Conservation (phyloP, 2,888 invertebrate species). For the Lucinisca nassula region DNA sequence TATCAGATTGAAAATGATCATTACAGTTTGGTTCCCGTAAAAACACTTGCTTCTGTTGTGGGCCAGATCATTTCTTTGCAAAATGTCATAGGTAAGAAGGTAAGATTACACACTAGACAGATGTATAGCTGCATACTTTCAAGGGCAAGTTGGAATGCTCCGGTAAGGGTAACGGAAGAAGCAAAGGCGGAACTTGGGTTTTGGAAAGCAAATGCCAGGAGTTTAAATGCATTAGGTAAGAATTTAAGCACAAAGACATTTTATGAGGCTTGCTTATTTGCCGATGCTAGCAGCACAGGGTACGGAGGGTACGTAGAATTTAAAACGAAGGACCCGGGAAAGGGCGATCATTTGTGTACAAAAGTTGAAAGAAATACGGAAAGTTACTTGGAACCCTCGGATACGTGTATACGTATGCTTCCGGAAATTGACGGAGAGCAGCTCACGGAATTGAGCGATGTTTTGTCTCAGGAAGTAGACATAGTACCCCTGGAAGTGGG, state of each 20-base stretch:
- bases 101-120: not conserved
- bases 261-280: not conserved
- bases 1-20: not conserved
- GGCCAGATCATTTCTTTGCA: constrained; percentile 25
- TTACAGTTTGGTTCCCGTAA: not conserved
- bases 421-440: not conserved
- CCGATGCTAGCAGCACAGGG: constrained; percentile 25
- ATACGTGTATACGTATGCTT: not conserved
- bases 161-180: not conserved
- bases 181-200: not conserved
- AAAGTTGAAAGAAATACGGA: not conserved
- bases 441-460: not conserved
- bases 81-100: constrained; percentile 1
- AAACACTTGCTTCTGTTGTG: not conserved
- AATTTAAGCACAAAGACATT: not conserved
- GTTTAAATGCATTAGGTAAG: not conserved
- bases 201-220: constrained; percentile 2
- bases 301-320: constrained; percentile 32
- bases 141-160: constrained; percentile 35
- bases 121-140: constrained; percentile 25
- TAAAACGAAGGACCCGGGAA: no score
- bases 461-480: not conserved
- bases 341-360: not conserved
- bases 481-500: not conserved
- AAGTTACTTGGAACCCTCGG: not conserved